These are phyloP conservation scores for Euclidia mi DNA, from an alignment of 2,888 invertebrate genomes.

Conservation along the genomic window DNA sequence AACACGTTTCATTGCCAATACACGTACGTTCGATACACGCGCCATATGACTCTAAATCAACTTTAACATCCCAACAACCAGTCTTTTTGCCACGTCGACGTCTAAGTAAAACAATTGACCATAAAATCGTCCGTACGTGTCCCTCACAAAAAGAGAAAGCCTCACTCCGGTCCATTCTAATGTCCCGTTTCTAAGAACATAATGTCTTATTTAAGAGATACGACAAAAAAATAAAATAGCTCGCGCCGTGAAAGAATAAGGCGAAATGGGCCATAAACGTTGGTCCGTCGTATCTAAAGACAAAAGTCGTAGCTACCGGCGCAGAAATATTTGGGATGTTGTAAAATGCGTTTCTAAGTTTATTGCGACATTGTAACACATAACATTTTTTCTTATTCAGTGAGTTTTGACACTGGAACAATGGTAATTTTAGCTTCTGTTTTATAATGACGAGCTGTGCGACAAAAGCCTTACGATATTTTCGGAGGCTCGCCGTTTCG, in stretches of 20 bases:
- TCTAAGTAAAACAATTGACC: constrained; percentile 86
- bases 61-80: constrained; percentile 43
- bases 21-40: constrained; percentile 50
- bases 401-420: constrained; percentile 81
- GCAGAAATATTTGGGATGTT: constrained; percentile 82
- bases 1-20: constrained; percentile 65
- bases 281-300: constrained; percentile 70
- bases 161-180: constrained; percentile 78
- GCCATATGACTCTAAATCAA: constrained; percentile 52
- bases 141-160: constrained; percentile 86
- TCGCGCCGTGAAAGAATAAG: constrained; percentile 80
- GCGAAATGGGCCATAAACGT: constrained; percentile 84
- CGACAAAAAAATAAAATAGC: constrained; percentile 84
- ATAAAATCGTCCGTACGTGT: constrained; percentile 87
- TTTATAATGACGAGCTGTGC: constrained; percentile 70
- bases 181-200: constrained; percentile 88
- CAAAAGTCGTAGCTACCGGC: constrained; percentile 84
- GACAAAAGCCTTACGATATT: constrained; percentile 66
- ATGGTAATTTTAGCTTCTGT: constrained; percentile 83
- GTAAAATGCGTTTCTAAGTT: constrained; percentile 79
- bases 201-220: constrained; percentile 88
- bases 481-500: constrained; percentile 51
- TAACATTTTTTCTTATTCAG: constrained; percentile 75
- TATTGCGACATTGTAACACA: constrained; percentile 85
- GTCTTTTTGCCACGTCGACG: constrained; percentile 77